Conservation (phyloP, 1,140 invertebrate species). For the Centruroides vittatus region DNA sequence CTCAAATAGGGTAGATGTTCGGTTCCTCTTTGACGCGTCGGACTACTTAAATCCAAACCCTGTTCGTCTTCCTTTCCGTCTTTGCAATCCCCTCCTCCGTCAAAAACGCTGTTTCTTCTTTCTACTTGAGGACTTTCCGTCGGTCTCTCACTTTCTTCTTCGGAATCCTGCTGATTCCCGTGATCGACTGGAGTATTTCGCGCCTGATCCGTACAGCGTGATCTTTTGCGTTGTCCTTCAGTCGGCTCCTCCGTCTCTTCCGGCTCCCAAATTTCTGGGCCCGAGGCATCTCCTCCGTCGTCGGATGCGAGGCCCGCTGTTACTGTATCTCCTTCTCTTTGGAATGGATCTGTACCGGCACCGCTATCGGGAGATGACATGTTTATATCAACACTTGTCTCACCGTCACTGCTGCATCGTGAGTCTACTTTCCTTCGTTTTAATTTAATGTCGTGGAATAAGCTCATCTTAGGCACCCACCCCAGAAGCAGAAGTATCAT, state of each 20-base stretch:
- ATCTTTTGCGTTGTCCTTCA: neutral
- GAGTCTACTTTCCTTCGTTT: slow-evolving; percentile 46
- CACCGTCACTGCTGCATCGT: slow-evolving; percentile 10
- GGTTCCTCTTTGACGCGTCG: neutral
- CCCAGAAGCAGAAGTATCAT: slow-evolving; percentile 80
- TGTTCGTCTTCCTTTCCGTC: neutral
- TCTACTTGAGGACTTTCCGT: slow-evolving; percentile 7
- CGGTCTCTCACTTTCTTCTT: neutral
- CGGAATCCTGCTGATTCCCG: neutral
- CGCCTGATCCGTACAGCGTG: neutral
- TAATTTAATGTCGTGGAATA: slow-evolving; percentile 95
- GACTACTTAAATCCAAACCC: neutral
- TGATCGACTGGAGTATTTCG: neutral
- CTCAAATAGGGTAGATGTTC: slow-evolving; percentile 10
- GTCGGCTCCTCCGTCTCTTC: neutral
- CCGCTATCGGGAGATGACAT: slow-evolving; percentile 62
- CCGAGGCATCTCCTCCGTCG: neutral
- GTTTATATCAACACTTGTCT: slow-evolving; percentile 5
- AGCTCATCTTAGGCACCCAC: slow-evolving; percentile 85
- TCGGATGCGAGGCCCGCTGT: neutral
- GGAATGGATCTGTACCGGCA: slow-evolving; percentile 38
- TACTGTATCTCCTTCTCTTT: slow-evolving; percentile 1
- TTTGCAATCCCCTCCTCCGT: slow-evolving; percentile 4
- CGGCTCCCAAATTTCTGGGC: neutral
- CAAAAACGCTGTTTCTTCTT: slow-evolving; percentile 12